Evolutionary conservation across 2,888 invertebrate genomes (phyloP), one percentile per base, ranked within the genome.

Genomic region (Phortica okadai): DNA sequence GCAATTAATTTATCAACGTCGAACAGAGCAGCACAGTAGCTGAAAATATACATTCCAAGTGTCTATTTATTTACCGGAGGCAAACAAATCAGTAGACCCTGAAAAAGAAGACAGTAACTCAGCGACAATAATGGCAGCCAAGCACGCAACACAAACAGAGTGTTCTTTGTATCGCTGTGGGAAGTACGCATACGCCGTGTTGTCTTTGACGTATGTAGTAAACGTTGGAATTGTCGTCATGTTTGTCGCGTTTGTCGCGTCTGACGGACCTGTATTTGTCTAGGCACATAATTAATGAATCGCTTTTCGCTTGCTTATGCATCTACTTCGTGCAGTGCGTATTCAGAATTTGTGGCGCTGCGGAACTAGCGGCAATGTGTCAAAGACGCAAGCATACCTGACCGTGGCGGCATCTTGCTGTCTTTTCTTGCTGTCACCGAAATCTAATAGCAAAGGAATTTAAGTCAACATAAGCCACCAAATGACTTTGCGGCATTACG

Each of bases 401-500:
- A 33, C 33, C 33, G 33, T 33, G 33, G 33, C 33, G 4, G 33
- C 16, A 56, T 1, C 56, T n/a, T 14, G n/a, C 56, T 62, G 62
- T 33, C 25, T 25, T 62, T 10, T 16, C 21, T 25, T 7, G 6
- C 33, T 42, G 50, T 67, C 45, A 59, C 10, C 62, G 54, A 59
- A 50, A n/a, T 50, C 73, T 62, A 66, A 58, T 59, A 79, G 77
- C 74, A 59, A 78, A 79, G 75, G 80, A 75, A 74, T 64, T 76
- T 78, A 80, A 80, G 79, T 76, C 78, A 81, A 76, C 79, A 77
- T 82, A 83, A 88, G 86, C 86, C 86, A 79, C 81, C 84, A 87
- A 86, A 86, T 85, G 86, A 87, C 86, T 86, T 86, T 86, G 88
- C 79, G 87, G 86, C 88, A 83, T 82, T 83, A 77, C 76, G 76